Percentiles rank a stretch among this genome's conserved stretches.
Conservation (phyloP, 1,140 invertebrate species). For the Bombus pyrosoma region DNA sequence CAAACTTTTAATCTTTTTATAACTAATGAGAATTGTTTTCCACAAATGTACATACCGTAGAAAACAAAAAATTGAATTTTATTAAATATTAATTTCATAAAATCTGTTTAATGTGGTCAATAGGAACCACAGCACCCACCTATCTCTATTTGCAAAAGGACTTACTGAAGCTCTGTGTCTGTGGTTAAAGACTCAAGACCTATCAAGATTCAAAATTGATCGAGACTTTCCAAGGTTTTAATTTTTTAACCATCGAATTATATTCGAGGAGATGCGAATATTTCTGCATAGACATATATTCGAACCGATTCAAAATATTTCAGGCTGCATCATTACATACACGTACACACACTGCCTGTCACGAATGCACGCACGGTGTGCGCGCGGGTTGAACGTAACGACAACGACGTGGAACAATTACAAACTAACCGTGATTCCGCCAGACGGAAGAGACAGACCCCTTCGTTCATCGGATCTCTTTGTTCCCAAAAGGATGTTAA, state of each 20-base stretch:
- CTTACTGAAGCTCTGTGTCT: no score
- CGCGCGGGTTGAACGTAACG: conserved; percentile 19
- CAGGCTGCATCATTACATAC: not conserved
- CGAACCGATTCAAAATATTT: not conserved
- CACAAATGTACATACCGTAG: not conserved
- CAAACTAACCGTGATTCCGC: conserved; percentile 78
- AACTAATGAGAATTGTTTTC: no score
- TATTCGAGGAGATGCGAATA: not conserved
- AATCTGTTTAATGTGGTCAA: not conserved
- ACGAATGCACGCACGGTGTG: not conserved
- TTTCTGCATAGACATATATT: not conserved
- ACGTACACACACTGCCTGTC: not conserved
- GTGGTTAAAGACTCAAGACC: no score
- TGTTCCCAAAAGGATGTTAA: conserved; percentile 58
- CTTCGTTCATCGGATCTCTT: conserved; percentile 52
- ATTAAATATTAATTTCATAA: not conserved
- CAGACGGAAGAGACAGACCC: conserved; percentile 47
- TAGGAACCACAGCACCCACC: no score
- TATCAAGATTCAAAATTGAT: no score
- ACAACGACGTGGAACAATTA: conserved; percentile 69
- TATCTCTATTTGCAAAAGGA: not conserved
- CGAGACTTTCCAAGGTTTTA: no score
- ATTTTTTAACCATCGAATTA: not conserved
- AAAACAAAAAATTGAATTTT: not conserved
- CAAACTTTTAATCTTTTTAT: no score